Conservation (phyloP, 2,113 vertebrate species). For the Hepsetus odoe region DNA sequence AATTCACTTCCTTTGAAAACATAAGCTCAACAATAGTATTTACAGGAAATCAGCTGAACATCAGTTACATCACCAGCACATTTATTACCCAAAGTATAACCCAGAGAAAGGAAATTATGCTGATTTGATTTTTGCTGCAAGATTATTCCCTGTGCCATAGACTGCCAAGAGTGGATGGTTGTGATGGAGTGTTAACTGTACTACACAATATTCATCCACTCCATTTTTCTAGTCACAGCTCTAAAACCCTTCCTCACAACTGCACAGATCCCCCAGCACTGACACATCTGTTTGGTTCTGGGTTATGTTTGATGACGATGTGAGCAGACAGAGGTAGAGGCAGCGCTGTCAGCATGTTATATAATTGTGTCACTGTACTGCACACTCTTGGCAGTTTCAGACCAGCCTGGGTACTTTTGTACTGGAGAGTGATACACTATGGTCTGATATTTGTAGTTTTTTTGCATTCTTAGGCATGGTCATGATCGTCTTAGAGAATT, state of each 20-base stretch:
- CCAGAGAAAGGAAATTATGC: too few relatives aligned
- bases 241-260: background rate
- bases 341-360: slow-evolving; percentile 21
- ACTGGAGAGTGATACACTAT: background rate
- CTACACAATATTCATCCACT: background rate
- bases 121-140: too few relatives aligned
- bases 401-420: background rate
- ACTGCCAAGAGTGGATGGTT: too few relatives aligned
- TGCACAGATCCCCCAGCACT: slow-evolving; percentile 1
- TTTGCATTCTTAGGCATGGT: too few relatives aligned
- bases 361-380: slow-evolving; percentile 29
- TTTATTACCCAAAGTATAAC: too few relatives aligned
- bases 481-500: too few relatives aligned
- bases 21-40: background rate
- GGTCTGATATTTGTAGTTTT: background rate
- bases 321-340: slow-evolving; percentile 34
- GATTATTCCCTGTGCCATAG: too few relatives aligned
- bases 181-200: background rate
- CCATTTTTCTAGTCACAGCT: background rate
- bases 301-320: slow-evolving; percentile 21
- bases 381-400: background rate
- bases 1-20: background rate
- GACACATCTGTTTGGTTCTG: background rate
- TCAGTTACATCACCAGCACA: too few relatives aligned
- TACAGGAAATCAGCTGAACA: too few relatives aligned